Base-by-base conservation (phyloP, 2,888 invertebrate genomes). In the Petrolisthes manimaculis region DNA sequence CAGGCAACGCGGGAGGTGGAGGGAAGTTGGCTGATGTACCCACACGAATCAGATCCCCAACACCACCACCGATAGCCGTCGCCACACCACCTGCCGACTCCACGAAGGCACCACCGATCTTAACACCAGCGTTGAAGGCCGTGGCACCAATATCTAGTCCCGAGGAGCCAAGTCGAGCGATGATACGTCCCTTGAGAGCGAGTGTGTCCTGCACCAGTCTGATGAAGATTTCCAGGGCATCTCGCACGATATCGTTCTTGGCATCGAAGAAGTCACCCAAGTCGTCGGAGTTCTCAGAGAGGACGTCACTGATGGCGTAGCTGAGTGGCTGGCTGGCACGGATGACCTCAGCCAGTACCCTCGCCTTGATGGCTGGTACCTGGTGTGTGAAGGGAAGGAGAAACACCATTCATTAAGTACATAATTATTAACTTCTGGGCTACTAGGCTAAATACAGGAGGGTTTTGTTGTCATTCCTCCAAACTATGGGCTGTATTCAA, bases 331-430 rank as follows among this genome's bases (percentile, higher is more conserved):
- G 89, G 71, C 86, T 84, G 54, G 91, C 91, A 9, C 86, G 84
- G 24, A 89, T 83, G n/a, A 89, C 56, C n/a, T 91, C 91, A 5
- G 91, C 83, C 18, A 91, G 80, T 5, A 91, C 89, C 5, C 87
- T 83, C 8, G 91, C 91, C 83, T 91, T 91, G 79, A 91, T 91
- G 54, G 84, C 86, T 5, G 91, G 91, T 51, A 91, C 84, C 91
- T 91, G 88, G 21, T 51, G 51, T 55, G 37, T 6, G 67, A 37
- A 8, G 5, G 18, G 56, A 24, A 14, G 12, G 5, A 55, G 5
- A 61, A n/a, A 55, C 37, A 37, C 37, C 37, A 37, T 37, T 37
- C 37, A 37, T 37, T 37, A 37, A 51, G 6, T 9, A 51, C 9
- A 9, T 18, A 53, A 6, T n/a, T n/a, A n/a, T n/a, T 21, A 78